phyloP scores from a whole-genome alignment of 2,888 invertebrate species.

The Eurois occulta region DNA sequence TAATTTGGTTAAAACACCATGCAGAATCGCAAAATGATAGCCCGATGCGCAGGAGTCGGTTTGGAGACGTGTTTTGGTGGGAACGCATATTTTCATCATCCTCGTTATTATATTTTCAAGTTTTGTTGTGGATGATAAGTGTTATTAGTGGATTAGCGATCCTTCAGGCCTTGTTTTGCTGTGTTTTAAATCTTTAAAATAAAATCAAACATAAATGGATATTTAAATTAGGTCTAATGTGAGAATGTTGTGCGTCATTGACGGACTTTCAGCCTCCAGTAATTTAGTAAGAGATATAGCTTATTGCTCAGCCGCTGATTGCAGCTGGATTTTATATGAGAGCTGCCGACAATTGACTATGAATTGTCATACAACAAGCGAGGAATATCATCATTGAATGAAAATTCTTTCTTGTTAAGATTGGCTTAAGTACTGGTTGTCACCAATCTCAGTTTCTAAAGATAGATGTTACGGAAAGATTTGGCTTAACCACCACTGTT shows the following conservation, averaged over 20 bases:
- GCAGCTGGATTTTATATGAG: background rate
- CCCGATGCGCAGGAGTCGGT: constrained; percentile 47
- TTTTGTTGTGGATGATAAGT: constrained; percentile 16
- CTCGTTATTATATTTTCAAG: constrained; percentile 43
- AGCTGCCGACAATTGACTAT: background rate
- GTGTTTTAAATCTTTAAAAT: background rate
- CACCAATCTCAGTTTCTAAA: background rate
- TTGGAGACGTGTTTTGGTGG: constrained; percentile 56
- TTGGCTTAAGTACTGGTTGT: too few relatives aligned
- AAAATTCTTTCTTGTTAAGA: too few relatives aligned
- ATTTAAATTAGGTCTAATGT: background rate
- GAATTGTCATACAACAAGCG: background rate
- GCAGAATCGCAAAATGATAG: constrained; percentile 67
- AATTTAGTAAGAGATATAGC: background rate
- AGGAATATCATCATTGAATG: background rate
- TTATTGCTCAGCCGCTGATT: background rate
- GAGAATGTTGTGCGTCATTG: background rate
- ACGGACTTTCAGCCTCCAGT: background rate
- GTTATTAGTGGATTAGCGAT: constrained; percentile 37
- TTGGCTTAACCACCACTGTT: background rate
- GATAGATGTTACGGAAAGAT: background rate
- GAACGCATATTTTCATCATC: constrained; percentile 46
- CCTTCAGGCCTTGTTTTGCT: background rate
- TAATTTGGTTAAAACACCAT: constrained; percentile 66
- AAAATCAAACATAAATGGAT: background rate